phyloP scores from a whole-genome alignment of 2,113 vertebrate species.

The Tonatia bakeri region DNA sequence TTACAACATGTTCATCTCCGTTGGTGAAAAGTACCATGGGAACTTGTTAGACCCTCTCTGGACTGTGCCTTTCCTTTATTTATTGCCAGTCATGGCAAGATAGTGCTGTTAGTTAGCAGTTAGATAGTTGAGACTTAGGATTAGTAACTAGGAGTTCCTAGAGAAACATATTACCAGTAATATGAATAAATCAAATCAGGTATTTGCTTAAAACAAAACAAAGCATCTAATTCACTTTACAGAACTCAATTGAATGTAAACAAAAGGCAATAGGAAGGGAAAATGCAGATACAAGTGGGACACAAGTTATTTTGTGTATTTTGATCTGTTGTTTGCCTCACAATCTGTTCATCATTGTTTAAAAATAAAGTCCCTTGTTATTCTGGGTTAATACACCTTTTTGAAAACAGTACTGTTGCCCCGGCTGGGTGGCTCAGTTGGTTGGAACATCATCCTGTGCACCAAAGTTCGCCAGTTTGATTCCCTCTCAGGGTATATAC shows the following conservation, averaged over 20 bases:
- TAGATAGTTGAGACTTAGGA: conserved; percentile 2
- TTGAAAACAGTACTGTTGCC: not conserved
- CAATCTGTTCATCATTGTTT: not conserved
- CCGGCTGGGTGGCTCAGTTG: too few species aligned
- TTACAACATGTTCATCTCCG: not conserved
- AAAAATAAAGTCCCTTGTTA: not conserved
- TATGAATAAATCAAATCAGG: conserved; percentile 45
- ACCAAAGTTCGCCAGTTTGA: too few species aligned
- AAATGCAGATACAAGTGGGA: not conserved
- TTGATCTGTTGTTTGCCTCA: conserved; percentile 17
- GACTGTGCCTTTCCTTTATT: conserved; percentile 27
- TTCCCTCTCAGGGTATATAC: too few species aligned
- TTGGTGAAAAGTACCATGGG: not conserved
- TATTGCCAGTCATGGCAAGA: not conserved
- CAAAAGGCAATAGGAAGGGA: not conserved
- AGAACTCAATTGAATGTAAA: not conserved
- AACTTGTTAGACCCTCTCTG: conserved; percentile 50
- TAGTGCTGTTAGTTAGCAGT: not conserved
- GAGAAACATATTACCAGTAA: not conserved
- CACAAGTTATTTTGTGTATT: not conserved
- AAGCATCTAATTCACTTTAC: conserved; percentile 1
- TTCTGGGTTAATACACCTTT: not conserved
- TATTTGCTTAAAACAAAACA: conserved; percentile 42
- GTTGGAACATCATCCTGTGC: too few species aligned
- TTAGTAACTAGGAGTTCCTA: conserved; percentile 24